Base-by-base conservation (phyloP, 2,888 invertebrate genomes). In the Subacronicta megacephala region DNA sequence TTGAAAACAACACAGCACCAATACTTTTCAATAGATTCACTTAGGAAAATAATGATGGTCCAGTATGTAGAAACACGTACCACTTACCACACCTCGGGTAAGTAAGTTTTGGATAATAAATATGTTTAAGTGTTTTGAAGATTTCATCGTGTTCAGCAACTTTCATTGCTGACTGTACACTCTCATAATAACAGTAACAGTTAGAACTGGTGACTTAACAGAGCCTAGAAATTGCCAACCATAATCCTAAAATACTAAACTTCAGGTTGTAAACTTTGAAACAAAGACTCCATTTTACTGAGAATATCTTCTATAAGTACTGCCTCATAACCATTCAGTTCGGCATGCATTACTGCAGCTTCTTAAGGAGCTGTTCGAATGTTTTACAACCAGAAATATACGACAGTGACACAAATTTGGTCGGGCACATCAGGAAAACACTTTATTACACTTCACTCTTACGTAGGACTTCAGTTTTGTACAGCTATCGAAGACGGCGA, bases 251-350 rank as follows among this genome's bases (percentile, higher is more conserved):
- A 57, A 65, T n/a, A 31, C n/a, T 23, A 41, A 20, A 7, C 20
- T 7, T n/a, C 9, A n/a, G 4, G 3, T 4, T 35, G 6, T 17
- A 6, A 47, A 3, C 42, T 16, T 29, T 17, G 17, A 10, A 53
- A 69, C 63, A 71, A 63, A 63, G 56, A n/a, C 17, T 15, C 31
- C 18, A 15, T 37, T 50, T 38, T 49, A 31, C 42, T 38, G 20
- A 47, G 49, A 63, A 70, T 71, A 52, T 7, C 50, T n/a, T 7
- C 23, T 26, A 26, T 26, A 26, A 17, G 16, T 42, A 57, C 56
- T 31, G n/a, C 4, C 31, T 42, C 42, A 57, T 49, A 29, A 52
- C 23, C 46, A 7, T 29, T 36, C 37, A 33, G 41, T 51, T 40
- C 17, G 41, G 43, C 18, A 45, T 45, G 50, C 60, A 50, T 74